Base-by-base conservation (phyloP, 2,888 invertebrate species). In the Eupeodes latifasciatus region DNA sequence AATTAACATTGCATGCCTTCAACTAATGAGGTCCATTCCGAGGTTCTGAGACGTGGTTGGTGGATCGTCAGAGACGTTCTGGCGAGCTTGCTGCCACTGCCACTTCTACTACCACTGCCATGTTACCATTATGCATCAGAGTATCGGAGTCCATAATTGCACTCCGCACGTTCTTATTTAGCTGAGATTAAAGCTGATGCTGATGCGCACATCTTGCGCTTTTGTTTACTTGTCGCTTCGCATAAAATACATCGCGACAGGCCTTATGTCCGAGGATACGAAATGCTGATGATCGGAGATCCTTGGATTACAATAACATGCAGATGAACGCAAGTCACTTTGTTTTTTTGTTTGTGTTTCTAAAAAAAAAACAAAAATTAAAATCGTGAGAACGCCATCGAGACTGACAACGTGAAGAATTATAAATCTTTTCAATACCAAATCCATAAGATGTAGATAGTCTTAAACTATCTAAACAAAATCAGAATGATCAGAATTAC, bases 1-100 rank as follows among this genome's bases (percentile, higher is more conserved):
- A 85, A 88, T 88, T 88, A 88, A 88, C 88, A 88, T 88, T 66
- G 88, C 77, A 88, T 88, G 77, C 85, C 88, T 78, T 64, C 88
- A 78, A 88, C 88, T 88, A 88, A 88, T 88, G 88, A 88, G 88
- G 85, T 85, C 81, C 88, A 74, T 71, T 55, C 79, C 69, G 61
- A 14, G 53, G 64, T 6, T n/a, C 71, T 72, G 19, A 27, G 44
- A 67, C 62, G 64, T 69, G 85, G 67, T 55, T 62, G 49, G 47
- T 51, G 64, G 61, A 66, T 69, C 36, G 34, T 10, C 57, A 64
- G 75, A 87, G 86, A 87, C 86, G 83, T 69, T 76, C 51, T 83
- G 86, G 79, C 83, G 79, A 87, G 79, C 83, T 79, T 75, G 80
- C 55, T 77, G 59, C 53, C 51, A 53, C 67, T n/a, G 5, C 9